Evolutionary conservation across 1,140 invertebrate species (phyloP).

Genomic region (Theocolax elegans): DNA sequence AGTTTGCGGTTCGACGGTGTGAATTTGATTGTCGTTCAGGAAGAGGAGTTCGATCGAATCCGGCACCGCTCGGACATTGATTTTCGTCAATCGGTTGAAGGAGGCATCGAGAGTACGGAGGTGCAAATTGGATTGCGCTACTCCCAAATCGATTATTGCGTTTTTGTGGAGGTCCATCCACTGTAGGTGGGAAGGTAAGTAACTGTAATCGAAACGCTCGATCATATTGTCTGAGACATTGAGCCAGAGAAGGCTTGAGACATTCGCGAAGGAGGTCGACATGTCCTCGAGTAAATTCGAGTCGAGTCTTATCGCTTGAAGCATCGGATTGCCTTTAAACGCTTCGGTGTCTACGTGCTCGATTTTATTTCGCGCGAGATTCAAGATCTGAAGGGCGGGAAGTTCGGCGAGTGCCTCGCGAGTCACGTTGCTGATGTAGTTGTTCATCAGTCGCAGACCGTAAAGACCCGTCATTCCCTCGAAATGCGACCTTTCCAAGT

Average conservation of each 20-base stretch:
- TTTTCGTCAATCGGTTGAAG: constrained; percentile 80
- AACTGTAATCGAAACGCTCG: constrained; percentile 83
- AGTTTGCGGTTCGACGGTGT: constrained; percentile 79
- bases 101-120: constrained; percentile 82
- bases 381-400: constrained; percentile 80
- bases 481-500: constrained; percentile 82
- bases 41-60: constrained; percentile 83
- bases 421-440: constrained; percentile 82
- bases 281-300: constrained; percentile 83
- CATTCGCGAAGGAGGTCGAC: constrained; percentile 78
- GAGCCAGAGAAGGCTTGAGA: constrained; percentile 81
- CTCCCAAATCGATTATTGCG: constrained; percentile 77
- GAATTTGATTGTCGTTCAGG: constrained; percentile 85
- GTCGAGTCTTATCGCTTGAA: constrained; percentile 84
- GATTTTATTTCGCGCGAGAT: constrained; percentile 85
- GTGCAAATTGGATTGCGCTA: constrained; percentile 63
- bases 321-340: constrained; percentile 78
- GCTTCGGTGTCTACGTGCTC: constrained; percentile 78
- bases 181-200: constrained; percentile 80
- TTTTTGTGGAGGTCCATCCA: constrained; percentile 88
- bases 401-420: constrained; percentile 77
- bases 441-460: constrained; percentile 82
- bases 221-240: constrained; percentile 88
- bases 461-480: constrained; percentile 82
- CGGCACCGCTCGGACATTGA: constrained; percentile 78